A percentile compares a stretch with the other conserved stretches of the same genome.
Evolutionary conservation across 2,888 invertebrate species (phyloP).

Genomic region (Dynastes maya): DNA sequence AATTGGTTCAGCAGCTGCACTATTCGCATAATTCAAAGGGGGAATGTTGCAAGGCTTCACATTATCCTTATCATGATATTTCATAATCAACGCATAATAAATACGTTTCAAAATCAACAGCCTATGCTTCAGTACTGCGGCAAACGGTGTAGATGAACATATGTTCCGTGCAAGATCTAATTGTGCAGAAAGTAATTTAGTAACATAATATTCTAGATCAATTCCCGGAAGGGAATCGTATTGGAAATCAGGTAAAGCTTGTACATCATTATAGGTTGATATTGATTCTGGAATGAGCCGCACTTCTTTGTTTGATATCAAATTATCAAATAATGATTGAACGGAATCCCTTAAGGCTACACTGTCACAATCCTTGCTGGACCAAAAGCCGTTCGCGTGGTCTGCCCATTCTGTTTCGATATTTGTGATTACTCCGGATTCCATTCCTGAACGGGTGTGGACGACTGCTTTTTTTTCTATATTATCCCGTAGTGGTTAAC

Average conservation of each 20-base stretch:
- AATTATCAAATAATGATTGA: constrained; percentile 72
- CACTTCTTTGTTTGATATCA: constrained; percentile 73
- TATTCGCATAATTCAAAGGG: constrained; percentile 51
- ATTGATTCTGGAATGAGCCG: constrained; percentile 64
- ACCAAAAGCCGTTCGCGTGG: constrained; percentile 75
- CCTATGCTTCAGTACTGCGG: constrained; percentile 73
- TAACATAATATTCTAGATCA: constrained; percentile 74
- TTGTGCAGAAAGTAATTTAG: constrained; percentile 72
- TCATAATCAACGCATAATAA: constrained; percentile 73
- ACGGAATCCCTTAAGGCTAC: constrained; percentile 73
- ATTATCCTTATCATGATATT: constrained; percentile 73
- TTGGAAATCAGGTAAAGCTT: constrained; percentile 73
- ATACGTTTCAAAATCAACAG: constrained; percentile 74
- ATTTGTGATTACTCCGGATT: constrained; percentile 26
- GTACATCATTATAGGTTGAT: constrained; percentile 66
- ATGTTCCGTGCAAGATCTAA: constrained; percentile 73
- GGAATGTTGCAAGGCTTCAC: constrained; percentile 54
- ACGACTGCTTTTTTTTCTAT: too few relatives aligned
- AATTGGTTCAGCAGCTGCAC: constrained; percentile 57
- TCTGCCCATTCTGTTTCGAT: constrained; percentile 72
- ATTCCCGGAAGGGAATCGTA: constrained; percentile 69
- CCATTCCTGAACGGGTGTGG: background rate
- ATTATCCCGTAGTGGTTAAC: constrained; percentile 18
- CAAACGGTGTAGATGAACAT: constrained; percentile 75
- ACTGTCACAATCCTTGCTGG: constrained; percentile 73